A percentile compares a stretch with the other conserved stretches of the same genome.
Evolutionary conservation across 1,140 invertebrate species (phyloP).

Genomic region (Tetramorium simillimum): DNA sequence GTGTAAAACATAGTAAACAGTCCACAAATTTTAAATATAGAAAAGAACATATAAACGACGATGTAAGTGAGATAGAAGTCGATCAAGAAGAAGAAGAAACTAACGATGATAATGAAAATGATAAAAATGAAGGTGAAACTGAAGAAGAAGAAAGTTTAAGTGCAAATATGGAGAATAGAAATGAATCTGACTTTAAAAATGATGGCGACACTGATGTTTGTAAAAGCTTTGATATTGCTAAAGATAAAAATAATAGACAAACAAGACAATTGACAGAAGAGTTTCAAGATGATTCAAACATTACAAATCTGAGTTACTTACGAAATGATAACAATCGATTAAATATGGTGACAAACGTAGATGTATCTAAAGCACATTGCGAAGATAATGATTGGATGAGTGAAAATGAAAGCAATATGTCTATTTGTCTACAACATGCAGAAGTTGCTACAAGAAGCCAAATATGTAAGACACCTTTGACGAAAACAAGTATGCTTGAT

Average conservation of each 20-base stretch:
- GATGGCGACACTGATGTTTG: slow-evolving; percentile 75
- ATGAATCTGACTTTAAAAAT: slow-evolving; percentile 77
- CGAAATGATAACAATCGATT: slow-evolving; percentile 59
- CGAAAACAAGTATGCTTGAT: slow-evolving; percentile 70
- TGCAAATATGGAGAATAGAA: slow-evolving; percentile 76
- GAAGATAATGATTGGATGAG: slow-evolving; percentile 49
- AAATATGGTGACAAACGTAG: slow-evolving; percentile 66
- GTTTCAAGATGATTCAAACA: slow-evolving; percentile 79
- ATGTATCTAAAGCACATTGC: slow-evolving; percentile 71
- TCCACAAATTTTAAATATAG: slow-evolving; percentile 69
- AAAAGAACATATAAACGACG: slow-evolving; percentile 79
- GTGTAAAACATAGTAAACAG: slow-evolving; percentile 72
- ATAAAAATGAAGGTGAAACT: slow-evolving; percentile 66
- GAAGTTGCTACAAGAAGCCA: slow-evolving; percentile 60
- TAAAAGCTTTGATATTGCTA: slow-evolving; percentile 20
- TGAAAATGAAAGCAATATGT: slow-evolving; percentile 74
- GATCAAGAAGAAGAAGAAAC: slow-evolving; percentile 71
- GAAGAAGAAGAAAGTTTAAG: slow-evolving; percentile 78
- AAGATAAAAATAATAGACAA: slow-evolving; percentile 63
- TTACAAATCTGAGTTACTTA: slow-evolving; percentile 65
- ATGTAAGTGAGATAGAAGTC: slow-evolving; percentile 76
- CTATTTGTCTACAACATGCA: slow-evolving; percentile 55
- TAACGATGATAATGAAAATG: not conserved
- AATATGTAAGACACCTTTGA: slow-evolving; percentile 69
- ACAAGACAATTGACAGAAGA: slow-evolving; percentile 80